Percentiles rank a stretch among this genome's conserved stretches.
Conservation (phyloP, 1,140 invertebrate species). For the Varroa destructor region DNA sequence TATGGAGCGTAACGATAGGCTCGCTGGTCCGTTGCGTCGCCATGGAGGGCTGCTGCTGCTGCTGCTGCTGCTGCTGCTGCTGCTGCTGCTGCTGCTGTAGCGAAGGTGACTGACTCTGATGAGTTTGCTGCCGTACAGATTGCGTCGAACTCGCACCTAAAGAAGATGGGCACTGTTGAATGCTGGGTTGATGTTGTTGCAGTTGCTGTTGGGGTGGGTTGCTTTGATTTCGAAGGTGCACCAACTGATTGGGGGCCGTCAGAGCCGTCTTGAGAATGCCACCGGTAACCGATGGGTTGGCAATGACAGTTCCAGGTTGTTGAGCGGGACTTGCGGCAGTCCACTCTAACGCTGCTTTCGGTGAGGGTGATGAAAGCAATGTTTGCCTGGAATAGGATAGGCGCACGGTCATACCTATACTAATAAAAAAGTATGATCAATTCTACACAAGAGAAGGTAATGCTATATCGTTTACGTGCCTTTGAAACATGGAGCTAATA, state of each 20-base stretch:
- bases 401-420: too few relatives aligned
- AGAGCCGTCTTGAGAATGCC: slow-evolving; percentile 83
- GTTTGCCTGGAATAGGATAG: slow-evolving; percentile 11
- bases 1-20: too few relatives aligned
- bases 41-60: not conserved
- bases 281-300: slow-evolving; percentile 55
- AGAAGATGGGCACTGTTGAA: slow-evolving; percentile 62
- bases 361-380: slow-evolving; percentile 11
- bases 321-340: slow-evolving; percentile 16
- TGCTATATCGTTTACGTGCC: too few relatives aligned
- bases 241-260: slow-evolving; percentile 79
- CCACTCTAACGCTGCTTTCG: not conserved
- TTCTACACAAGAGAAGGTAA: too few relatives aligned
- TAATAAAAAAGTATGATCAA: too few relatives aligned
- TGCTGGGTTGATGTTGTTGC: slow-evolving; percentile 24
- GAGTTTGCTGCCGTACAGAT: slow-evolving; percentile 29
- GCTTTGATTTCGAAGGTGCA: slow-evolving; percentile 62
- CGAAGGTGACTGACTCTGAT: too few relatives aligned
- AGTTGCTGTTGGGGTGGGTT: slow-evolving; percentile 28
- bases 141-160: slow-evolving; percentile 56
- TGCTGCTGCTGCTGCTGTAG: too few relatives aligned
- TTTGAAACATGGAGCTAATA: too few relatives aligned
- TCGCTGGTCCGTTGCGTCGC: not conserved
- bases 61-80: not conserved
- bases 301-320: slow-evolving; percentile 49